Percentiles rank a stretch among this genome's conserved stretches.
Conservation (phyloP, 2,113 vertebrate species). For the Ifrita kowaldi region DNA sequence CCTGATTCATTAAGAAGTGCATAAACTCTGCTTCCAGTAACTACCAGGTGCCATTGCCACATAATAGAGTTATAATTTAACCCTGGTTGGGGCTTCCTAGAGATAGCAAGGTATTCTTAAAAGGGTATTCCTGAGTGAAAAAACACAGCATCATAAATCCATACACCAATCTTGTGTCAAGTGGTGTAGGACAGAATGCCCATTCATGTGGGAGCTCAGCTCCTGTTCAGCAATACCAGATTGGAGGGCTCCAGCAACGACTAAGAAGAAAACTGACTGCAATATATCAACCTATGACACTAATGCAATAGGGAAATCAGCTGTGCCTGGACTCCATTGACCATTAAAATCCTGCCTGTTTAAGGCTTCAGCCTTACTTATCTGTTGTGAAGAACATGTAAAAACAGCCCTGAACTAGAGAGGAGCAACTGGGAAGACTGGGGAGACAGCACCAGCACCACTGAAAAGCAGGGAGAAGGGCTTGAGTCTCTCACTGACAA, state of each 20-base stretch:
- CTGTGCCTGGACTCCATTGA: neutral
- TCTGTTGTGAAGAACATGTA: fast-evolving
- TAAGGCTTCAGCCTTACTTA: neutral
- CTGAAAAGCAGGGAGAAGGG: neutral
- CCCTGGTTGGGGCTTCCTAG: neutral
- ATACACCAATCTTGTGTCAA: neutral
- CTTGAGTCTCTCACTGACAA: neutral
- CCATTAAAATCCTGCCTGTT: neutral
- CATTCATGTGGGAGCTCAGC: neutral
- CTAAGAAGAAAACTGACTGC: neutral
- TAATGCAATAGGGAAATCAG: neutral
- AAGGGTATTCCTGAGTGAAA: neutral
- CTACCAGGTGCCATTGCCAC: neutral
- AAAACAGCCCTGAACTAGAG: neutral
- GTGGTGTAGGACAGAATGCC: neutral
- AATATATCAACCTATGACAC: neutral
- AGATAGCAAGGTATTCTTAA: neutral
- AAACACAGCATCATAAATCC: neutral
- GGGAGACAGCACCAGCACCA: neutral
- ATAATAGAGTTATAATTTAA: neutral
- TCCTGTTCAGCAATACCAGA: neutral
- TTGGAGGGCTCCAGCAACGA: neutral
- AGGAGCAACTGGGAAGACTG: neutral
- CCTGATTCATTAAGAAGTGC: neutral
- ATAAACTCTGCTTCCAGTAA: neutral